A percentile compares a stretch with the other conserved stretches of the same genome.
phyloP scores from a whole-genome alignment of 2,797 vertebrate species.

The Eulemur mongoz region DNA sequence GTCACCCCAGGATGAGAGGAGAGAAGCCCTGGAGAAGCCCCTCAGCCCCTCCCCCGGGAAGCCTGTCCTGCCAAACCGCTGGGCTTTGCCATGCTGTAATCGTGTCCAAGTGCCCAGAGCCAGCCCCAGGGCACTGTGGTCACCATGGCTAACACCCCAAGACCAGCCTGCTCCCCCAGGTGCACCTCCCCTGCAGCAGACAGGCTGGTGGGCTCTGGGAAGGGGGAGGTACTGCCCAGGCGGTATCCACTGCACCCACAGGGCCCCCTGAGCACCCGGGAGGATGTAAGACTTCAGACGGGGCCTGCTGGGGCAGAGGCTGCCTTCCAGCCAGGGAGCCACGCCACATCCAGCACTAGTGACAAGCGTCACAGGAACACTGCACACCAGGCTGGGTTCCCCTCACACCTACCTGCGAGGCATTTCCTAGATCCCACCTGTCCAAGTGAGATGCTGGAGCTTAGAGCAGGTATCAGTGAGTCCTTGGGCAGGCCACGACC shows the following conservation, averaged over 20 bases:
- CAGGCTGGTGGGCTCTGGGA: not conserved
- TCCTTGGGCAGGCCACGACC: not conserved
- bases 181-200: not conserved
- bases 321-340: not conserved
- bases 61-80: not conserved
- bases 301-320: not conserved
- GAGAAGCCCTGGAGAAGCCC: not conserved
- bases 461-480: not conserved
- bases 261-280: not conserved
- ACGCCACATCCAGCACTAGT: not conserved
- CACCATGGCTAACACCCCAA: not conserved
- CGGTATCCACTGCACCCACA: not conserved
- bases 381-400: too few relatives aligned
- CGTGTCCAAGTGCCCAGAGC: not conserved
- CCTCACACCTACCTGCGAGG: not conserved
- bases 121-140: not conserved
- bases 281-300: not conserved
- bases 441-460: not conserved
- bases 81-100: not conserved
- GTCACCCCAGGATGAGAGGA: not conserved
- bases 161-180: not conserved
- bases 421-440: too few relatives aligned
- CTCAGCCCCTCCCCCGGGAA: not conserved
- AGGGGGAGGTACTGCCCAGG: not conserved
- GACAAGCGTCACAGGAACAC: accelerated